These are phyloP conservation scores for Nomia melanderi DNA, from an alignment of 1,140 invertebrate genomes.

Conservation along the genomic window DNA sequence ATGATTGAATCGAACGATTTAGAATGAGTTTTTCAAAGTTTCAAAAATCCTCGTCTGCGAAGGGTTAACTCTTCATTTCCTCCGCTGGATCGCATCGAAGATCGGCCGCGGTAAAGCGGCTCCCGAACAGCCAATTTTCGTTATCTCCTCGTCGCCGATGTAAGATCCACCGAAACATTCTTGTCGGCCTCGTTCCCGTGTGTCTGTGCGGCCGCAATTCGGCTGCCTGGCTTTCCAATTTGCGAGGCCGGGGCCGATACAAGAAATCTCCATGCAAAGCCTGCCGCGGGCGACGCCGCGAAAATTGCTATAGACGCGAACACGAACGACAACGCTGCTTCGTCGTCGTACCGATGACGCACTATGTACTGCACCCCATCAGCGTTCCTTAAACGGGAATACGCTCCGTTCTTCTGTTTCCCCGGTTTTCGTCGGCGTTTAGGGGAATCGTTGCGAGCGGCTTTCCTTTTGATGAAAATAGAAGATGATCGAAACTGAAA, in stretches of 20 bases:
- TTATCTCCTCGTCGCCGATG: slow-evolving; percentile 4
- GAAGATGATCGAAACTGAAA: too few species aligned
- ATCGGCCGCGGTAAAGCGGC: not conserved
- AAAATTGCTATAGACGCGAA: slow-evolving; percentile 9
- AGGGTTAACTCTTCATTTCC: slow-evolving; percentile 25
- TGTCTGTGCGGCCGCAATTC: not conserved
- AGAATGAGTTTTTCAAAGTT: too few species aligned
- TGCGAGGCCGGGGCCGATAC: not conserved
- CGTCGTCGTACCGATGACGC: not conserved
- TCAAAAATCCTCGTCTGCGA: too few species aligned
- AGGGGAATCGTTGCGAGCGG: not conserved
- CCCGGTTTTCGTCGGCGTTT: not conserved
- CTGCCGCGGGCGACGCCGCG: not conserved
- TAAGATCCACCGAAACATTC: not conserved
- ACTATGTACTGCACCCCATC: not conserved
- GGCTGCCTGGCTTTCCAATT: slow-evolving; percentile 14
- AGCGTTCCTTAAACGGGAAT: slow-evolving; percentile 1
- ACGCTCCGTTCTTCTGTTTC: not conserved
- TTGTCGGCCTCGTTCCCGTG: not conserved
- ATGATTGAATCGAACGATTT: too few species aligned
- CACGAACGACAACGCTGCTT: slow-evolving; percentile 1
- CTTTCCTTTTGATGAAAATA: too few species aligned
- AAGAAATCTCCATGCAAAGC: not conserved
- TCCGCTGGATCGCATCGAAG: not conserved
- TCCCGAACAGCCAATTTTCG: slow-evolving; percentile 10